Evolutionary conservation across 2,113 vertebrate species (phyloP), one percentile per base, ranked within the genome.

Genomic region (Condylura cristata): DNA sequence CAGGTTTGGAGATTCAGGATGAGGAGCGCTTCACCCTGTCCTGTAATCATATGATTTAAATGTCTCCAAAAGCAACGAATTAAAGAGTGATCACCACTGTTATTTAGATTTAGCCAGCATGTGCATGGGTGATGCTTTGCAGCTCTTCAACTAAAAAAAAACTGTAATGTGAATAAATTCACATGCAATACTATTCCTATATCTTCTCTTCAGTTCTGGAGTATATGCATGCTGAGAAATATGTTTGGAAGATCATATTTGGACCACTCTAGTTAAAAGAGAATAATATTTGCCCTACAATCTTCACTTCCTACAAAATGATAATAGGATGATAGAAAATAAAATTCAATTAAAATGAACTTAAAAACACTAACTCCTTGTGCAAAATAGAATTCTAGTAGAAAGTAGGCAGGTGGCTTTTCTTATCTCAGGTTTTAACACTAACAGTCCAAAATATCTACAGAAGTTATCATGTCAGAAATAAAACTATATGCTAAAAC

Each of bases 341-440:
- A 63, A 90, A 86, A 88, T 20, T 90, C 93, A 37, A 86, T 81
- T 88, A 58, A 86, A 74, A 86, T 84, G 18, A 96, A 86, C 66
- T 92, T 70, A 60, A 86, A 95, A 96, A 89, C 80, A 94, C n/a
- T 78, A 68, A 60, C 12, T 86, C 17, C 34, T 48, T 75, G 75
- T 79, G 61, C 74, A 28, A 94, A 96, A 70, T 71, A 66, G 56
- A 91, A 84, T 28, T 76, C 30, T 84, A 91, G 92, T 93, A 82
- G 88, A 88, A 41, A 37, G 48, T 95, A 93, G 85, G 76, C 74
- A n/a, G 81, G 82, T 78, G 7, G 66, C 24, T 94, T 85, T 96
- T 89, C 83, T 96, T 72, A 65, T 95, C 92, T 95, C 74, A 85
- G 10, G 41, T 83, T 95, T 91, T 87, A 95, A 80, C 60, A 79